Base-by-base conservation (phyloP, 2,113 vertebrate species). In the Epinephelus lanceolatus region DNA sequence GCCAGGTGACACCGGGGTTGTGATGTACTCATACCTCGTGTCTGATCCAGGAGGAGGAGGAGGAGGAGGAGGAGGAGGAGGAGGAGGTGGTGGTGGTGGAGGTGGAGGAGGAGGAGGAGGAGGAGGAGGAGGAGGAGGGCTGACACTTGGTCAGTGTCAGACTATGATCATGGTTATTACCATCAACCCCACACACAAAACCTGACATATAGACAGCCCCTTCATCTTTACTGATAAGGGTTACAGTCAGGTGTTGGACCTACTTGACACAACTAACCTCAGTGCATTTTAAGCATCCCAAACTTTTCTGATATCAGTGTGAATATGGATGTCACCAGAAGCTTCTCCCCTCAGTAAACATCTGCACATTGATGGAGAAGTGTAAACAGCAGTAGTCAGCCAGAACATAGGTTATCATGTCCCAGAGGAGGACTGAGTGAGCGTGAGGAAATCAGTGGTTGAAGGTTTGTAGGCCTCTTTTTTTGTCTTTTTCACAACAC, bases 391-490 rank as follows among this genome's bases (percentile, higher is more conserved):
- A 42, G 49, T 3, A 40, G 42, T 33, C 9, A 13, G 4, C 3
- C 70, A 75, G 75, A 23, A 25, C 71, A 13, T 6, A 62, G 76
- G 77, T 75, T 30, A 55, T 72, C 37, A 14, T 51, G 51, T 85
- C 72, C 69, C 33, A 18, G 49, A 56, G 73, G 72, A 71, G 61
- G 69, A 71, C 15, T 49, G 66, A 40, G 45, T n/a, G 68, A 71
- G 57, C 52, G 3, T 59, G 19, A 63, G 40, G 66, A 62, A 42
- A 42, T 76, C 11, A 67, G 53, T 89, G 62, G 47, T 33, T 82
- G 68, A 65, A 78, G 79, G 70, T 78, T 80, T 85, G 65, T 51
- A 63, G 81, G 61, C 76, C 71, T 75, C 33, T 57, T 65, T 49
- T 30, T 30, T 30, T 30, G 30, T 30, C 30, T 30, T 30, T 42